phyloP scores from a whole-genome alignment of 2,888 invertebrate genomes.

The Rhyacophila evoluta region DNA sequence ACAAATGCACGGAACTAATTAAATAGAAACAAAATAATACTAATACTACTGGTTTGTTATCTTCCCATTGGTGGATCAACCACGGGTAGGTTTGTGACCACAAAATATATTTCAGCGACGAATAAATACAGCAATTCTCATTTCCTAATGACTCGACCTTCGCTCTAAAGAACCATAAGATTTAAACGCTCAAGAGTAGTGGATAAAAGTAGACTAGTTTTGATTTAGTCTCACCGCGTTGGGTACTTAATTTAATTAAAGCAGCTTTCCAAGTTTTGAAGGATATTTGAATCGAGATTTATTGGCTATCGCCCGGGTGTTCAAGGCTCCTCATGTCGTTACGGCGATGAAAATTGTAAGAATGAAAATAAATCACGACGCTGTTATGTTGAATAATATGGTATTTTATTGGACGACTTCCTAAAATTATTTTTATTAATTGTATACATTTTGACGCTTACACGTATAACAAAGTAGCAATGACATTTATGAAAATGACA shows the following conservation, averaged over 20 bases:
- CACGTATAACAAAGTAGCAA: no score
- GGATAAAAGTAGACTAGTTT: background rate
- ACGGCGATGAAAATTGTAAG: background rate
- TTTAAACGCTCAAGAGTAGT: background rate
- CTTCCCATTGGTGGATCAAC: no score
- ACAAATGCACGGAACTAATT: no score
- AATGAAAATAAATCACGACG: slow-evolving; percentile 1
- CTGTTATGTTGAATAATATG: background rate
- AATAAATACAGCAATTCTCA: background rate
- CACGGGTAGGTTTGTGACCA: no score
- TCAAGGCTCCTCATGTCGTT: background rate
- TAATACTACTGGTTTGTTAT: no score
- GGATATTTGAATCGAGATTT: background rate
- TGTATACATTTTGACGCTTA: background rate
- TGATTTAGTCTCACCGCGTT: background rate
- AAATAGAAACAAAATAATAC: no score
- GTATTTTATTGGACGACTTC: background rate
- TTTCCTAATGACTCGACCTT: background rate
- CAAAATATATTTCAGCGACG: background rate
- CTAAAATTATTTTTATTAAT: background rate
- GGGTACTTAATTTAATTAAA: background rate
- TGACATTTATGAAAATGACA: no score
- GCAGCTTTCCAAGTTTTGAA: slow-evolving; percentile 10
- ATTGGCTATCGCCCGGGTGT: background rate
- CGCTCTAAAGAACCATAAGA: background rate